phyloP scores from a whole-genome alignment of 2,113 vertebrate genomes.

The Lipotes vexillifer region DNA sequence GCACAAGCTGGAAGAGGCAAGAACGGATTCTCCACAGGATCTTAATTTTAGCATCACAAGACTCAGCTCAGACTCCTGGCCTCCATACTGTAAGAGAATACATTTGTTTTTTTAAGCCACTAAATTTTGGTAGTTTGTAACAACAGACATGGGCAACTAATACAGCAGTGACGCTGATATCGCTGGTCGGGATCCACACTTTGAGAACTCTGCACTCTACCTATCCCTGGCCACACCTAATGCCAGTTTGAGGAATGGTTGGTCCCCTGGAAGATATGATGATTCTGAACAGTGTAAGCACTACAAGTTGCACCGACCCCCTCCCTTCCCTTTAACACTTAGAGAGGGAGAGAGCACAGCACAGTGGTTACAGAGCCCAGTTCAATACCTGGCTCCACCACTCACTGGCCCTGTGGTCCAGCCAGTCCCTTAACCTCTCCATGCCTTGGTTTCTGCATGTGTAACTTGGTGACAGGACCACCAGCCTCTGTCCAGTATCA shows the following conservation, averaged over 20 bases:
- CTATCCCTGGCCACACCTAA: not conserved
- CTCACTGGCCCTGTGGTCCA: not conserved
- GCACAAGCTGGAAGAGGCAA: not conserved
- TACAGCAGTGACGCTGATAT: not conserved
- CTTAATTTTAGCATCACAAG: not conserved
- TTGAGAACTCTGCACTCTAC: not conserved
- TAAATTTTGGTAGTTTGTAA: not conserved
- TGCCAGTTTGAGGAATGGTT: not conserved
- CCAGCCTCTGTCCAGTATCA: not conserved
- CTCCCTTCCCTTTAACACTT: not conserved
- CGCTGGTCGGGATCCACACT: not conserved
- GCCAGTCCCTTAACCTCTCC: not conserved
- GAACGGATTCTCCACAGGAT: not conserved
- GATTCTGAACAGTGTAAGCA: not conserved
- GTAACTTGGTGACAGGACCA: not conserved
- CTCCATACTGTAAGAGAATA: not conserved
- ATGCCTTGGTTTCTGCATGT: not conserved
- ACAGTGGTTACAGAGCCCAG: too few relatives aligned
- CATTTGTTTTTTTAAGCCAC: not conserved
- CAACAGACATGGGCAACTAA: not conserved
- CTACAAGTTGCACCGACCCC: not conserved
- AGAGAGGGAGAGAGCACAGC: not conserved
- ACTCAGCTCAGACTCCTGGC: not conserved
- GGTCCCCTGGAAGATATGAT: not conserved
- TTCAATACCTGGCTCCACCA: not conserved